phyloP scores from a whole-genome alignment of 2,797 vertebrate species.

The Sebastes wilsoni region DNA sequence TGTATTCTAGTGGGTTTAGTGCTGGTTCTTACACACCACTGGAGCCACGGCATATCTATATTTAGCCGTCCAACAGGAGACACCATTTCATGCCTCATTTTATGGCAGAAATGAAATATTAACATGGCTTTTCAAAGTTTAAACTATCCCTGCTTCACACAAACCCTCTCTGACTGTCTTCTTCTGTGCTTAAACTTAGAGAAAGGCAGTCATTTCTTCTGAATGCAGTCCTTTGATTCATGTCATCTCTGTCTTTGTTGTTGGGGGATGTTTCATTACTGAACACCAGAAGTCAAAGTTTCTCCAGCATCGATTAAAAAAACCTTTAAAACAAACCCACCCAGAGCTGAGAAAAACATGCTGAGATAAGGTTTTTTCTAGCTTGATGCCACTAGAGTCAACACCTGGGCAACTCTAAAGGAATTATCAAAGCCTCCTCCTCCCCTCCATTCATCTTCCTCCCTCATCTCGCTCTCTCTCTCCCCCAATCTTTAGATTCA shows the following conservation, averaged over 20 bases:
- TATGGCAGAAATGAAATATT: conserved; percentile 37
- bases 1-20: neutral
- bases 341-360: neutral
- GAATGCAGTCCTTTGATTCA: neutral
- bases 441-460: neutral
- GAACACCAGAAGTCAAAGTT: neutral
- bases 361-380: conserved; percentile 8
- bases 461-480: neutral
- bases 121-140: conserved; percentile 31
- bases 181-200: neutral
- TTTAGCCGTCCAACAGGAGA: conserved; percentile 34
- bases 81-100: conserved; percentile 35
- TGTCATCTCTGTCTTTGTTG: neutral
- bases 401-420: conserved; percentile 29
- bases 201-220: neutral
- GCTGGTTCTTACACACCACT: conserved; percentile 15
- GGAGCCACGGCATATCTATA: conserved; percentile 24
- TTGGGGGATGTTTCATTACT: conserved; percentile 4
- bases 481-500: neutral
- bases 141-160: conserved; percentile 1
- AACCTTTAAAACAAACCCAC: neutral
- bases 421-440: conserved; percentile 42
- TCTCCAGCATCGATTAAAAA: neutral
- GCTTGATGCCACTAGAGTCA: conserved; percentile 22
- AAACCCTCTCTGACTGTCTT: neutral